phyloP scores from a whole-genome alignment of 2,888 invertebrate genomes.

The Eupithecia inturbata region DNA sequence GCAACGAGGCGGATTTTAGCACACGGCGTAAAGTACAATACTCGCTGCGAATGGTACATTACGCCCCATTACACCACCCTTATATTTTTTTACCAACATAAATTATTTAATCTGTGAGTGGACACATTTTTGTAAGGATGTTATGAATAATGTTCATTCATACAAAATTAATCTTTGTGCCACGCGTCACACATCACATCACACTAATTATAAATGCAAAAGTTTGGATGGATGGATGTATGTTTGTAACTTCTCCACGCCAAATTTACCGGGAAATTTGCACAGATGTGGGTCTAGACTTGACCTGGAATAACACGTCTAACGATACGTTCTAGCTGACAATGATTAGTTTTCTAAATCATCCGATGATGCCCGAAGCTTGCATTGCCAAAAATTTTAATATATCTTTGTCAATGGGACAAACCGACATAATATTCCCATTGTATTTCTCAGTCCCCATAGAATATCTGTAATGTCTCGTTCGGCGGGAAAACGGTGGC shows the following conservation, averaged over 20 bases:
- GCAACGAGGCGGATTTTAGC: no score
- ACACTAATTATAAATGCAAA: neutral
- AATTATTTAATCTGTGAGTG: no score
- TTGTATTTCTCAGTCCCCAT: slow-evolving; percentile 28
- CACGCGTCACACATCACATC: neutral
- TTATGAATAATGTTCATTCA: neutral
- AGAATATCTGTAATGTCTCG: slow-evolving; percentile 61
- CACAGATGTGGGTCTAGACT: no score
- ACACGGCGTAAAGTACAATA: no score
- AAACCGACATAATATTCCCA: slow-evolving; percentile 33
- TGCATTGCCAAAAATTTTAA: neutral
- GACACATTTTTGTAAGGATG: no score
- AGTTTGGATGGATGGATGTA: neutral
- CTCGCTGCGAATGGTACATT: no score
- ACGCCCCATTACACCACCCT: no score
- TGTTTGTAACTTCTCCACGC: neutral
- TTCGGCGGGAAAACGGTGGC: slow-evolving; percentile 60
- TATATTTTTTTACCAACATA: no score
- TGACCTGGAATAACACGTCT: neutral
- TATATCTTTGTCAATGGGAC: slow-evolving; percentile 3
- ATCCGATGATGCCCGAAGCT: no score
- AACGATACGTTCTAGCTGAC: no score
- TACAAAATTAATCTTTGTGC: no score
- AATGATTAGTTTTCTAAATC: no score
- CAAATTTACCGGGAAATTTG: neutral